A percentile compares a stretch with the other conserved stretches of the same genome.
These are phyloP conservation scores for Tiphia femorata DNA, from an alignment of 2,888 invertebrate genomes.

Conservation along the genomic window DNA sequence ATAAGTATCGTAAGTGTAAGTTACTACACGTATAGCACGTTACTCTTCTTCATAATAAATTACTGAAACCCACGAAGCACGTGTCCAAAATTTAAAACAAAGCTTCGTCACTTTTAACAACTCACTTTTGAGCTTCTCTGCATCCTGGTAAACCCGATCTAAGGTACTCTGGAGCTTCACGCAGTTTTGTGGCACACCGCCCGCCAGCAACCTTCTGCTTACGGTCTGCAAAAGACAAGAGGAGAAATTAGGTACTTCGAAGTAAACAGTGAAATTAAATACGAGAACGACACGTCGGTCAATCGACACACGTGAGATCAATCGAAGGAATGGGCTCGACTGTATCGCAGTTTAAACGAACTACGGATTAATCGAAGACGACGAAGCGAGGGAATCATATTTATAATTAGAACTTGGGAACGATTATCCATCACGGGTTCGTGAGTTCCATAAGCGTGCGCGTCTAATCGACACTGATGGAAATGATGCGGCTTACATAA, in stretches of 20 bases:
- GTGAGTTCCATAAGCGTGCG: slow-evolving; percentile 12
- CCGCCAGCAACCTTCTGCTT: slow-evolving; percentile 58
- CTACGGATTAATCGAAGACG: too few relatives aligned
- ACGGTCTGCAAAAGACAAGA: slow-evolving; percentile 56
- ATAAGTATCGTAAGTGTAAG: too few relatives aligned
- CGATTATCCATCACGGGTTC: slow-evolving; percentile 28
- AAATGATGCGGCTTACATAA: slow-evolving; percentile 27
- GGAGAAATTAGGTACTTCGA: too few relatives aligned
- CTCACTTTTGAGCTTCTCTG: slow-evolving; percentile 68
- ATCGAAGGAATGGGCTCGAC: too few relatives aligned
- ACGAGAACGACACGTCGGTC: too few relatives aligned
- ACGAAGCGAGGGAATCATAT: slow-evolving; percentile 18
- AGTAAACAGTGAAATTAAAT: too few relatives aligned
- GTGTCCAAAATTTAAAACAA: too few relatives aligned
- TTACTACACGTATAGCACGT: too few relatives aligned
- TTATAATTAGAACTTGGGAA: slow-evolving; percentile 32
- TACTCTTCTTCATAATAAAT: too few relatives aligned
- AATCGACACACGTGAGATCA: too few relatives aligned
- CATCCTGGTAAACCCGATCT: slow-evolving; percentile 67
- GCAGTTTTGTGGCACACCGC: slow-evolving; percentile 55
- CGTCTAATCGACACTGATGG: slow-evolving; percentile 33
- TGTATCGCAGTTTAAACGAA: too few relatives aligned
- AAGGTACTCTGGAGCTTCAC: slow-evolving; percentile 61
- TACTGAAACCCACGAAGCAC: too few relatives aligned
- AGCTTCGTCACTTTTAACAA: background rate